Conservation (phyloP, 1,140 invertebrate species). For the Ericerus pela region DNA sequence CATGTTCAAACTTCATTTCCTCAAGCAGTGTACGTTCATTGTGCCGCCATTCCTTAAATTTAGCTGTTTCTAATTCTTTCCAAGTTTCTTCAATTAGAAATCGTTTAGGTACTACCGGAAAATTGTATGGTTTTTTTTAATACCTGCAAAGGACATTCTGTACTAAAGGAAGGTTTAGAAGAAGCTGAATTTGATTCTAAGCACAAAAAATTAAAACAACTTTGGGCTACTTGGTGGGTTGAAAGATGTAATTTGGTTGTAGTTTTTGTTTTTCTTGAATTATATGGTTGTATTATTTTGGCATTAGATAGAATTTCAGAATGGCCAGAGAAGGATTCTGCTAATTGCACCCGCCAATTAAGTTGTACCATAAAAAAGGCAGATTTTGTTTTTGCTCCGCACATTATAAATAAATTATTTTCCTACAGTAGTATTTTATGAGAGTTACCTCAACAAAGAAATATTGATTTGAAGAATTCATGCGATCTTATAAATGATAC, state of each 20-base stretch:
- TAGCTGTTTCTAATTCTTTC: not conserved
- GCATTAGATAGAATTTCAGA: slow-evolving; percentile 8
- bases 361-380: too few relatives aligned
- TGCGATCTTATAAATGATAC: too few relatives aligned
- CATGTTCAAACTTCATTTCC: not conserved
- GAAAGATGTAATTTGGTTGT: slow-evolving; percentile 12
- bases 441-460: too few relatives aligned
- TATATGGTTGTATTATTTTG: not conserved
- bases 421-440: too few relatives aligned
- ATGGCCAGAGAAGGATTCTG: slow-evolving; percentile 11
- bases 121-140: slow-evolving; percentile 7
- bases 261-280: slow-evolving; percentile 1
- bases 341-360: too few relatives aligned
- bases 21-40: slow-evolving; percentile 4
- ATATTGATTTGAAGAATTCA: too few relatives aligned
- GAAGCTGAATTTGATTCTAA: slow-evolving; percentile 1
- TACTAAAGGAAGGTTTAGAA: slow-evolving; percentile 7
- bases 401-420: too few relatives aligned
- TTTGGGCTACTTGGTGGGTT: slow-evolving; percentile 16
- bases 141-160: slow-evolving; percentile 1
- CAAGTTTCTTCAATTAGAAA: slow-evolving; percentile 13
- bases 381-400: too few relatives aligned
- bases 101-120: slow-evolving; percentile 2
- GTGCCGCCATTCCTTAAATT: slow-evolving; percentile 9
- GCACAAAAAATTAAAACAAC: slow-evolving; percentile 2